Conservation (phyloP, 2,888 invertebrate genomes). For the Hesperia comma region DNA sequence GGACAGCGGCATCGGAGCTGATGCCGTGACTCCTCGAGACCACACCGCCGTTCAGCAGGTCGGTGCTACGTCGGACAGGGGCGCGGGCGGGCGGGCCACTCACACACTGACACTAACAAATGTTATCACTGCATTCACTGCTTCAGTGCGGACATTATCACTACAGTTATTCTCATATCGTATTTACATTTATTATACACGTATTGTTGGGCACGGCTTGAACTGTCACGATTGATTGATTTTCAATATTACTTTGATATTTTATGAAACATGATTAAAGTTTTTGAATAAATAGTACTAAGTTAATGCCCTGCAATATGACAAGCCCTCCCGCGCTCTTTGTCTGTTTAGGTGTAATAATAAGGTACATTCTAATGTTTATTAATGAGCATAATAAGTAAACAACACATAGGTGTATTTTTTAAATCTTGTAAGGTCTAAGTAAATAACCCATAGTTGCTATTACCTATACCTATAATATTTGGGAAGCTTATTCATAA, state of each 20-base stretch:
- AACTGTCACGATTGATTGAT: background rate
- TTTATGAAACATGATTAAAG: background rate
- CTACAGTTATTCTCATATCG: conserved; percentile 30
- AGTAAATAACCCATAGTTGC: too few relatives aligned
- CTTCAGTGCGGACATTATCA: conserved; percentile 41
- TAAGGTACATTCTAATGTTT: background rate
- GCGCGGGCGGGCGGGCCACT: conserved; percentile 76
- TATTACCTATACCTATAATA: too few relatives aligned
- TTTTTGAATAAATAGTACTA: background rate
- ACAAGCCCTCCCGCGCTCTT: conserved; percentile 75
- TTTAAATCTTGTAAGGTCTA: too few relatives aligned
- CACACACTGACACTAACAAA: conserved; percentile 50
- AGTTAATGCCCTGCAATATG: conserved; percentile 38
- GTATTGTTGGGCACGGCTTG: conserved; percentile 30
- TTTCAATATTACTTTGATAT: background rate
- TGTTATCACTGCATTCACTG: conserved; percentile 33
- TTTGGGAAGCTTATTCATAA: too few relatives aligned
- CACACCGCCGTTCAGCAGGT: conserved; percentile 96
- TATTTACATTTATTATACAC: conserved; percentile 34
- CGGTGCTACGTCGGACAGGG: conserved; percentile 70
- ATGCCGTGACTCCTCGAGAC: conserved; percentile 95
- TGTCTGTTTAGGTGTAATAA: conserved; percentile 32
- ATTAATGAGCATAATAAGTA: conserved; percentile 4
- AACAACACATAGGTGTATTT: too few relatives aligned
- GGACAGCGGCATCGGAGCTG: conserved; percentile 97